Evolutionary conservation across 2,888 invertebrate species (phyloP).

Genomic region (Eledone cirrhosa): DNA sequence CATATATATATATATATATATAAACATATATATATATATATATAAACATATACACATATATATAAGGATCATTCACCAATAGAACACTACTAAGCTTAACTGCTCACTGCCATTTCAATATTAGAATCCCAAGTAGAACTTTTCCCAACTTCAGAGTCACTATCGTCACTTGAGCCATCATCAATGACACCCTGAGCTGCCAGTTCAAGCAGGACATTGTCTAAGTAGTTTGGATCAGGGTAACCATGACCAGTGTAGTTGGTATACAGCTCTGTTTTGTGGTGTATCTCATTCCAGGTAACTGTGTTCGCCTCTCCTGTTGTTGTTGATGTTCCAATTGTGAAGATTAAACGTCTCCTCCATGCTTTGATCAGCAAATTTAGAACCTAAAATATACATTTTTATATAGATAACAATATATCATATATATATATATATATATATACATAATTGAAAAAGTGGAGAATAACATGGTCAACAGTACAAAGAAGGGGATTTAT

Average conservation of each 20-base stretch:
- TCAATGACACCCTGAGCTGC: slow-evolving; percentile 66
- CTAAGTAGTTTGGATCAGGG: slow-evolving; percentile 81
- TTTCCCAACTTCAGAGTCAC: neutral
- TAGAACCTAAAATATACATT: slow-evolving; percentile 71
- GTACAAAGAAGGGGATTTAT: no score
- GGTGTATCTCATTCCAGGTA: slow-evolving; percentile 90
- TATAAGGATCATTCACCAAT: neutral
- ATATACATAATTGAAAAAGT: no score
- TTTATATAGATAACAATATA: no score
- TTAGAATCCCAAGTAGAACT: neutral
- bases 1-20: neutral
- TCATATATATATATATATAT: no score
- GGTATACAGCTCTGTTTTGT: slow-evolving; percentile 77
- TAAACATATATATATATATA: neutral
- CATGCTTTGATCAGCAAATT: slow-evolving; percentile 82
- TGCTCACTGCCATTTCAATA: neutral
- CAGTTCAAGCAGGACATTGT: slow-evolving; percentile 71
- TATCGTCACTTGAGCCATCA: slow-evolving; percentile 40
- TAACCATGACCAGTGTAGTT: slow-evolving; percentile 69
- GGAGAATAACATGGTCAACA: no score
- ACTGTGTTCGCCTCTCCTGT: slow-evolving; percentile 91
- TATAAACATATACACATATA: neutral
- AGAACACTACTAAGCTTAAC: neutral
- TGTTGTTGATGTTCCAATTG: slow-evolving; percentile 85
- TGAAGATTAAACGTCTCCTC: slow-evolving; percentile 84